Percentiles rank a stretch among this genome's conserved stretches.
phyloP scores from a whole-genome alignment of 2,113 vertebrate species.

The Phyllopteryx taeniolatus region DNA sequence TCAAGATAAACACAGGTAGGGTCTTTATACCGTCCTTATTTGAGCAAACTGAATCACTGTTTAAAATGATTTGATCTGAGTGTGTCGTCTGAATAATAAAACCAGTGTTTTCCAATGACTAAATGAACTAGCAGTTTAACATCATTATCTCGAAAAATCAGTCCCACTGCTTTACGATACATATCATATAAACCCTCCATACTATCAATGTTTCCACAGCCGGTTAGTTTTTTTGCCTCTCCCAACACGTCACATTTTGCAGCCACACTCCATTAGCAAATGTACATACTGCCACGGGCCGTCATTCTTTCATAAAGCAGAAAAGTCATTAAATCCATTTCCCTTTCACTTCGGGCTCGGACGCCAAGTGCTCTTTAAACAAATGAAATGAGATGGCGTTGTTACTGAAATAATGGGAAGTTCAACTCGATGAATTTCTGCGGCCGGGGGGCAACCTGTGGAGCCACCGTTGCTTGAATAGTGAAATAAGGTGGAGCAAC shows the following conservation, averaged over 20 bases:
- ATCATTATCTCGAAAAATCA: slow-evolving; percentile 36
- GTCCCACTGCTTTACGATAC: slow-evolving; percentile 18
- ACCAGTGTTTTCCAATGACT: background rate
- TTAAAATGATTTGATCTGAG: background rate
- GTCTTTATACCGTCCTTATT: background rate
- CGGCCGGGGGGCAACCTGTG: slow-evolving; percentile 31
- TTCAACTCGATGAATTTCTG: slow-evolving; percentile 26
- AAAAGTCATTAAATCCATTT: slow-evolving; percentile 58
- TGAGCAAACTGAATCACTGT: background rate
- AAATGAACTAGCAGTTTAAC: slow-evolving; percentile 21
- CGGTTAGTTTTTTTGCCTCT: slow-evolving; percentile 56
- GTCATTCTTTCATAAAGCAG: slow-evolving; percentile 51
- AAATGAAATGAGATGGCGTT: slow-evolving; percentile 50
- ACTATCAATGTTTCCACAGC: slow-evolving; percentile 61
- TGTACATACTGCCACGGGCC: slow-evolving; percentile 62
- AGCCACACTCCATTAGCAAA: slow-evolving; percentile 65
- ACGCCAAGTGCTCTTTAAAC: slow-evolving; percentile 57
- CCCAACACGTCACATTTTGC: slow-evolving; percentile 56
- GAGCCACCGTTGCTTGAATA: slow-evolving; percentile 13
- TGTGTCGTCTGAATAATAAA: background rate
- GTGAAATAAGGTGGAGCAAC: background rate
- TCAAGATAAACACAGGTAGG: background rate
- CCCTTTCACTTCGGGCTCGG: slow-evolving; percentile 50
- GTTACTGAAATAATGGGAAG: slow-evolving; percentile 53
- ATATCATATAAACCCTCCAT: slow-evolving; percentile 41